These are phyloP conservation scores for Poicephalus gulielmi DNA, from an alignment of 2,113 vertebrate species.

Conservation along the genomic window DNA sequence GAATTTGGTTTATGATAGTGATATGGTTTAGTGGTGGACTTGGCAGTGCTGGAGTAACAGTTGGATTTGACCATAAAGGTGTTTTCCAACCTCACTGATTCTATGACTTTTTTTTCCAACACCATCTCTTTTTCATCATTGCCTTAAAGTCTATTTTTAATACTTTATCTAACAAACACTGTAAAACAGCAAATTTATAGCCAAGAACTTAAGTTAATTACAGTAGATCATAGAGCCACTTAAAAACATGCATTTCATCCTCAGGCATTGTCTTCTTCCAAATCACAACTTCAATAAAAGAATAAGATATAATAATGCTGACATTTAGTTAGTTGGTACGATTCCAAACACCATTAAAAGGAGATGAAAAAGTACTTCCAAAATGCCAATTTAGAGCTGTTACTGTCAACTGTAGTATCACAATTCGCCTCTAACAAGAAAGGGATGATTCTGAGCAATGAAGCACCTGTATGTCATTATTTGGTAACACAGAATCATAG, in stretches of 20 bases:
- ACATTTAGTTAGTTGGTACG: not conserved
- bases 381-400: not conserved
- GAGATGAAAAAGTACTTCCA: not conserved
- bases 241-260: not conserved
- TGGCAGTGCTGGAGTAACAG: not conserved
- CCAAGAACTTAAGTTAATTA: not conserved
- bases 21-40: not conserved
- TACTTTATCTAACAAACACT: not conserved
- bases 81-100: not conserved
- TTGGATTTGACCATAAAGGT: not conserved
- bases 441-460: not conserved
- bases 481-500: not conserved
- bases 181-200: not conserved
- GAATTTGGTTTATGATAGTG: not conserved
- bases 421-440: not conserved
- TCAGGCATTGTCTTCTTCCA: not conserved
- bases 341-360: not conserved
- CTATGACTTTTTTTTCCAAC: not conserved
- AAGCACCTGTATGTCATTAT: not conserved
- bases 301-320: not conserved
- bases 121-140: not conserved
- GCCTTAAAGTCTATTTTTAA: not conserved
- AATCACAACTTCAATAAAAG: not conserved
- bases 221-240: not conserved
- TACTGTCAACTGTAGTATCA: not conserved